Percentiles rank a stretch among this genome's conserved stretches.
Conservation (phyloP, 2,797 vertebrate species). For the Adelosebastes latens region DNA sequence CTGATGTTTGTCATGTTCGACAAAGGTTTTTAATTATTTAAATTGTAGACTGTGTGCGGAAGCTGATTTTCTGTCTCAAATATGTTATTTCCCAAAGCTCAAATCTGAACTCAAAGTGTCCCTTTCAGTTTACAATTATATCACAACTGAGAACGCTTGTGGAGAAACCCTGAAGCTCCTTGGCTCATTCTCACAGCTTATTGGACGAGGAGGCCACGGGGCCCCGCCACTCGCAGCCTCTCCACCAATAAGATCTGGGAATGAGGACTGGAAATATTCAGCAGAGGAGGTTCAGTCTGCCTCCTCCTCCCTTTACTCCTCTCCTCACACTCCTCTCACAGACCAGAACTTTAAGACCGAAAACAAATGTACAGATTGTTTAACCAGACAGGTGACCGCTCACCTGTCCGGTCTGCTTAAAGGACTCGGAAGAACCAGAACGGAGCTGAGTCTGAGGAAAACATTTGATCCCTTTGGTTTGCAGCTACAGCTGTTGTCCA, state of each 20-base stretch:
- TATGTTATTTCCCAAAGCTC: no score
- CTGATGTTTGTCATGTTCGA: background rate
- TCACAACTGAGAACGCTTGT: background rate
- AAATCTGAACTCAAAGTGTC: no score
- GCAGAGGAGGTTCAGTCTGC: slow-evolving; percentile 4
- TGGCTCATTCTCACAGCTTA: slow-evolving; percentile 4
- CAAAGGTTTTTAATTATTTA: background rate
- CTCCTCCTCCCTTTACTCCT: slow-evolving; percentile 18
- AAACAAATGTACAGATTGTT: background rate
- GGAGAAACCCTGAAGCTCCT: background rate
- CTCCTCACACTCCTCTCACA: slow-evolving; percentile 18
- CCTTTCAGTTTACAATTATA: background rate
- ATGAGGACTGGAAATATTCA: background rate
- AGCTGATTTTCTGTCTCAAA: no score
- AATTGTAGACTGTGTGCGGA: no score
- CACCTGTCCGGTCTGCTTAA: background rate
- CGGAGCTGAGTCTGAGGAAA: background rate
- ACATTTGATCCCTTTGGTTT: slow-evolving; percentile 20
- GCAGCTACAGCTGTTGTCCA: background rate
- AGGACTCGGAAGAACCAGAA: background rate
- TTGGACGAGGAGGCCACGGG: background rate
- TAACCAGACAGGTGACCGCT: background rate
- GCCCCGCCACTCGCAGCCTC: background rate
- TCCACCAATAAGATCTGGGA: slow-evolving; percentile 13
- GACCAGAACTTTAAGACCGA: slow-evolving; percentile 48